Base-by-base conservation (phyloP, 2,797 vertebrate species). In the Coccyzus lansbergi region DNA sequence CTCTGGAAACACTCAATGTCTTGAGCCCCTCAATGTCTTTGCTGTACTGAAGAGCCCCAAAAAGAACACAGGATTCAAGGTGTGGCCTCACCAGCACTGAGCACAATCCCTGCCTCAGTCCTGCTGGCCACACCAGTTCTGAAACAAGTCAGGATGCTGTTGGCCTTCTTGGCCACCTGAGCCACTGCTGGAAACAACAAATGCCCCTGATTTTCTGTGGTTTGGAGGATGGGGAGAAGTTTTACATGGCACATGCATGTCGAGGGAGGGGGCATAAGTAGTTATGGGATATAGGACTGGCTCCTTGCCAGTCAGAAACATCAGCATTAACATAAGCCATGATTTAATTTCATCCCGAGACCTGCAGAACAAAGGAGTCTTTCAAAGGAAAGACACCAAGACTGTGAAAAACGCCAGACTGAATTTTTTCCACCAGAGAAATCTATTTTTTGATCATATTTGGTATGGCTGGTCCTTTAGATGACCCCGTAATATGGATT, bases 381-480 rank as follows among this genome's bases (percentile, higher is more conserved):
- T 90, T 83, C 76, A 85, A 90, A 80, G 28, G 52, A 72, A 80
- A 88, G 72, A 75, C 67, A 93, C 63, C 34, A 51, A 86, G 62
- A 18, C 69, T 49, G 93, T 75, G 69, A 87, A 91, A 95, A 87
- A 91, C 49, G 72, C 89, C 86, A 95, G 86, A 91, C 85, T 88
- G 67, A 6, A 34, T 95, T 88, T 94, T 92, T 88, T 95, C 86
- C 93, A 93, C 46, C 62, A 90, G 82, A 89, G 76, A 76, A 89
- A 83, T 58, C 55, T 34, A 9, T 53, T 63, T 93, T 91, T 81
- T 90, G 76, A 86, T 95, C 34, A 3, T 52, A 94, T 93, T 89
- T 0, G 0, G 69, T 75, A 15, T 53, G 82, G 95, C 79, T 81
- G 67, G 46, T 68, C 86, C 93, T 94, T 80, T 42, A 26, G 14